Conservation (phyloP, 2,797 vertebrate genomes). For the Sebastes minor region DNA sequence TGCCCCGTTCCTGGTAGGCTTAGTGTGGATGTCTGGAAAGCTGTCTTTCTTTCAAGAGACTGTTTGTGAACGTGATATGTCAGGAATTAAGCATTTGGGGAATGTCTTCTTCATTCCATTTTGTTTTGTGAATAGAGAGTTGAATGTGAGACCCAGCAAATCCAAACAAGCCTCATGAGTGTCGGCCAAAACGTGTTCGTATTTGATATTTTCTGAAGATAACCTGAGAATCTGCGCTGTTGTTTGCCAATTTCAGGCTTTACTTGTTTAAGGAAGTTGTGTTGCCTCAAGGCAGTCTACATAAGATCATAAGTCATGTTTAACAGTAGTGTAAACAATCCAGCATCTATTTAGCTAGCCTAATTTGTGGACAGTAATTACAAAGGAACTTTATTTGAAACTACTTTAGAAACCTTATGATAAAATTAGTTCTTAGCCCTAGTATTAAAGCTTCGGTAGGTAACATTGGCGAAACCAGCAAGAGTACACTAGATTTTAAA, state of each 20-base stretch:
- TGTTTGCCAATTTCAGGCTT: background rate
- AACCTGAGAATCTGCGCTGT: background rate
- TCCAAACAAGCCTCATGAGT: background rate
- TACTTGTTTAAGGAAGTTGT: background rate
- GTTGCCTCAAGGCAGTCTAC: background rate
- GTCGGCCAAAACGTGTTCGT: background rate
- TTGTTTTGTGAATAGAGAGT: background rate
- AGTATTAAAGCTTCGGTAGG: no score
- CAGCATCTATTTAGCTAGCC: background rate
- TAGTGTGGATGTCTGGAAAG: background rate
- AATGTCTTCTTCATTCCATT: background rate
- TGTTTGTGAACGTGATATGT: background rate
- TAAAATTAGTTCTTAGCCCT: background rate
- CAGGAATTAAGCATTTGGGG: background rate
- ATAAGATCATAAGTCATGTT: background rate
- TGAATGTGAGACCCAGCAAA: background rate
- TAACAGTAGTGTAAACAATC: background rate
- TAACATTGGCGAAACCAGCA: no score
- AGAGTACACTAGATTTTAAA: no score
- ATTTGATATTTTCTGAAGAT: background rate
- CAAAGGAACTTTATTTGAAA: slow-evolving; percentile 1
- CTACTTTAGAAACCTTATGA: background rate
- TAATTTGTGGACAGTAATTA: background rate
- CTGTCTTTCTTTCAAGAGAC: background rate
- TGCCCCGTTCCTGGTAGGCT: slow-evolving; percentile 90